Evolutionary conservation across 1,140 invertebrate species (phyloP), one percentile per base, ranked within the genome.

Genomic region (Scylla paramamosain): DNA sequence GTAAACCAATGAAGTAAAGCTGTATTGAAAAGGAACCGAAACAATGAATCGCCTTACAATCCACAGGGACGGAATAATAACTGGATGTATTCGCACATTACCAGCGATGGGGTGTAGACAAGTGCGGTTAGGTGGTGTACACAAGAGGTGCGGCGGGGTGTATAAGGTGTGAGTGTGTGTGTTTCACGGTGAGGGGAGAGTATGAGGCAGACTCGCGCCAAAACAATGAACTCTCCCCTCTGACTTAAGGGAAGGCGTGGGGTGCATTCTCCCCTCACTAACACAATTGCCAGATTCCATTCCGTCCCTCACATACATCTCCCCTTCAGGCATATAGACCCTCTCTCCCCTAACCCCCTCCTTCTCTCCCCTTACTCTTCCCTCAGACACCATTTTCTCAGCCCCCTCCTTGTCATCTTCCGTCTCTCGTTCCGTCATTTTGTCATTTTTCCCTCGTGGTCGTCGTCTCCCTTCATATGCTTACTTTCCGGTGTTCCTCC

Each of bases 151-250:
- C 16, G 52, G 52, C 16, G 16, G 52, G 52, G 16, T 14, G 52
- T 14, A 8, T 12, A 59, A 59, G 52, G 52, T 59, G 52, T 12
- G 2, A 20, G 52, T 12, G 16, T 20, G 16, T 20, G 52, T 59
- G 2, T 59, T 59, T 12, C 20, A 77, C 1, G 1, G 8, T 77
- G n/a, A 77, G 67, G 67, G 25, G n/a, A 77, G n/a, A n/a, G n/a
- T 77, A n/a, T 2, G 25, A 20, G 67, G n/a, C 0, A 77, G 67
- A 77, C n/a, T 77, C 2, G 67, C 20, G 67, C 67, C n/a, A 77
- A 39, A 77, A 77, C 67, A 77, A 77, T 59, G 52, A 77, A 77
- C 67, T n/a, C 67, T 77, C 67, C 67, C 67, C 67, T 77, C 67
- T 77, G 67, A 77, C 67, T 77, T 77, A 77, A 77, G 25, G 67